These are phyloP conservation scores for Idaea aversata DNA, from an alignment of 2,888 invertebrate species.

Conservation along the genomic window DNA sequence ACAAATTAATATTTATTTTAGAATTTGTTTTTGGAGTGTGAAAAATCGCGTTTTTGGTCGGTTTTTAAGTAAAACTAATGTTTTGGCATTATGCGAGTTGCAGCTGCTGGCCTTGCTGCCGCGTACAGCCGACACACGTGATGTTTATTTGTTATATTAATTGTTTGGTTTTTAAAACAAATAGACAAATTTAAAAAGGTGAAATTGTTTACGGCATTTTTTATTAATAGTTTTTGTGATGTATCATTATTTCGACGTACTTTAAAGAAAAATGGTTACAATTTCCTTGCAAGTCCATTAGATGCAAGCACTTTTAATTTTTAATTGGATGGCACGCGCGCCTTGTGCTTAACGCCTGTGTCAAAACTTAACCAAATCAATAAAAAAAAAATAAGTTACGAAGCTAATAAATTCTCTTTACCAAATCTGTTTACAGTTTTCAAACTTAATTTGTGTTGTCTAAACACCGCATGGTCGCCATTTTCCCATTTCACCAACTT, in stretches of 20 bases:
- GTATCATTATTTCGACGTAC: too few species aligned
- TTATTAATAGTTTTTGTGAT: not conserved
- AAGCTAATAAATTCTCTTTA: not conserved
- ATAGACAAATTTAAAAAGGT: constrained; percentile 30
- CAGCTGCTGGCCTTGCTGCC: constrained; percentile 48
- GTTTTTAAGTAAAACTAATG: constrained; percentile 74
- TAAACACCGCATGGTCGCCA: constrained; percentile 39
- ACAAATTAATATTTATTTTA: constrained; percentile 39
- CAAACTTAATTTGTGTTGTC: constrained; percentile 50
- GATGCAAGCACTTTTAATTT: too few species aligned
- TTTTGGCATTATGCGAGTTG: constrained; percentile 68
- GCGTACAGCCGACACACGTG: constrained; percentile 66
- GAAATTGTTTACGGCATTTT: constrained; percentile 1
- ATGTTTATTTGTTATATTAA: constrained; percentile 52
- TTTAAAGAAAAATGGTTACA: too few species aligned
- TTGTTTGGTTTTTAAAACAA: constrained; percentile 46
- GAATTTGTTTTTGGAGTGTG: constrained; percentile 70
- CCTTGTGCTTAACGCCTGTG: too few species aligned
- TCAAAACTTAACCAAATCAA: too few species aligned
- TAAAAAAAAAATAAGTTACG: too few species aligned
- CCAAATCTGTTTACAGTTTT: constrained; percentile 22
- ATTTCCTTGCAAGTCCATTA: too few species aligned
- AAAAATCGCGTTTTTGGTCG: constrained; percentile 72
- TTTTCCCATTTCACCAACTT: constrained; percentile 41
- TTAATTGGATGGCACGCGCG: too few species aligned